Evolutionary conservation across 2,888 invertebrate species (phyloP), one percentile per base, ranked within the genome.

Genomic region (Synanthedon andrenaeformis): DNA sequence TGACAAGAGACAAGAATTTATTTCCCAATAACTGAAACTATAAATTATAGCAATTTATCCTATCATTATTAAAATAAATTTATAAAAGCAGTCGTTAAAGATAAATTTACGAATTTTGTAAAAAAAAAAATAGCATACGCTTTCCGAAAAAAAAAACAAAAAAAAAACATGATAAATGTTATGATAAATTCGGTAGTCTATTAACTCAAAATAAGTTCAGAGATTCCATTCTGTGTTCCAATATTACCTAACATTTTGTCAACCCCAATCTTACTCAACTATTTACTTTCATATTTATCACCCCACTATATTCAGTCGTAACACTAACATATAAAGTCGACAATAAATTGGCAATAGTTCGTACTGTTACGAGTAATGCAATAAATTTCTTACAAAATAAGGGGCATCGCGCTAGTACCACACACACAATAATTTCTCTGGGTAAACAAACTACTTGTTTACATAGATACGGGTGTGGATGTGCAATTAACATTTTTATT

Each of bases 371-470:
- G 10, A n/a, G 12, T 66, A 67, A 65, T 63, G 70, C 65, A 62
- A 74, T 74, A 74, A 69, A 74, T 74, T 72, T 72, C 67, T 57
- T 65, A 70, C 64, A 65, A 72, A 70, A 73, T 66, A 70, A 65
- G 65, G 65, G 62, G 68, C 71, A 69, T 65, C 53, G 42, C 52
- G 10, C 35, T 35, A 35, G 8, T 35, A 35, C 35, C 35, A 35
- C 35, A 35, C 35, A n/a, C n/a, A n/a, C n/a, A n/a, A n/a, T n/a
- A 35, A 35, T 35, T 8, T 35, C 35, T 35, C 35, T 10, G 3
- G 3, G 10, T 35, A 10, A 35, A 6, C 61, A 63, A 6, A 1
- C 51, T 10, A 51, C 17, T 49, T 45, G 49, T 19, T 17, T 49
- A 23, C 49, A 49, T 49, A 49, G 49, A 19, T 17, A 49, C 4